Evolutionary conservation across 2,888 invertebrate genomes (phyloP).

Genomic region (Atethmia centrago): DNA sequence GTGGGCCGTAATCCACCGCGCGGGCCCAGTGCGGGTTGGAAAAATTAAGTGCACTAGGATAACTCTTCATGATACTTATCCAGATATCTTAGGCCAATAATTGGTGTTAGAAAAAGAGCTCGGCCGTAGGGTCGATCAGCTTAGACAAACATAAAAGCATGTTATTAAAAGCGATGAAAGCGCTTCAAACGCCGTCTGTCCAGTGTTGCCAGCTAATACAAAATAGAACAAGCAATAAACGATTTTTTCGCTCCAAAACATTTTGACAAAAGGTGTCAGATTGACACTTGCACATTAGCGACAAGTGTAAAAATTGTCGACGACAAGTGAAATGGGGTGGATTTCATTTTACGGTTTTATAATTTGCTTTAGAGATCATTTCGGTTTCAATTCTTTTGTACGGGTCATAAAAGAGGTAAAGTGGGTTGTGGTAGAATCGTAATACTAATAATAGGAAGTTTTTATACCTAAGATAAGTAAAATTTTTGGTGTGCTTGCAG

Average conservation of each 20-base stretch:
- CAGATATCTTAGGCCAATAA: neutral
- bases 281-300: constrained; percentile 82
- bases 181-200: constrained; percentile 66
- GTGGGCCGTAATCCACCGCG: too few relatives aligned
- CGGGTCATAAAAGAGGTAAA: constrained; percentile 16
- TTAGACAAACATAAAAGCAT: neutral
- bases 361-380: constrained; percentile 58
- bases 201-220: constrained; percentile 56
- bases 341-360: constrained; percentile 64
- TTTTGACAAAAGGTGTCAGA: constrained; percentile 80
- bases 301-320: constrained; percentile 79
- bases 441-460: neutral
- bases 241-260: constrained; percentile 84
- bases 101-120: neutral
- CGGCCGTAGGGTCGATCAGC: too few relatives aligned
- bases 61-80: too few relatives aligned
- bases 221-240: constrained; percentile 77
- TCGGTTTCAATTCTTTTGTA: constrained; percentile 54
- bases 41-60: too few relatives aligned
- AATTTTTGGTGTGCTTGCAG: neutral
- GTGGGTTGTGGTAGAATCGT: constrained; percentile 8
- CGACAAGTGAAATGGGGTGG: constrained; percentile 72
- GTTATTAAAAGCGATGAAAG: constrained; percentile 53
- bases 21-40: too few relatives aligned
- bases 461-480: neutral